Evolutionary conservation across 2,113 vertebrate genomes (phyloP), one percentile per base, ranked within the genome.

Genomic region (Lanius collurio): DNA sequence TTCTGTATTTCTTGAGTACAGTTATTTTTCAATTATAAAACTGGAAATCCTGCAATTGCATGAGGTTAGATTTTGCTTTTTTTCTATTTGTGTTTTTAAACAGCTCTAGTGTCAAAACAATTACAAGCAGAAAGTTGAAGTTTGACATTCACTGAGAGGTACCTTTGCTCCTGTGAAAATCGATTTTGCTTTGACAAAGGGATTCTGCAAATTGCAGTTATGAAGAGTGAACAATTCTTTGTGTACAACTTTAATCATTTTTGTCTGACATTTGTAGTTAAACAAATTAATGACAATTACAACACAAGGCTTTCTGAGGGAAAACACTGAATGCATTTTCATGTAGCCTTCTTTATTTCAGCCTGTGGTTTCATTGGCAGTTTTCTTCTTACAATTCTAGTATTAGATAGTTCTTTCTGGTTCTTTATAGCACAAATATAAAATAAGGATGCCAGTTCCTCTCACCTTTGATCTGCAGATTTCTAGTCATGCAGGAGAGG

Each of bases 251-350:
- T 81, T 14, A 75, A 33, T 42, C 75, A 3, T 39, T 80, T 63
- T 68, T 83, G 5, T 53, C 41, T 59, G 49, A 73, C 21, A 49
- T 65, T 62, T 35, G 3, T 62, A 76, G 26, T 31, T 46, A 65
- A 90, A 74, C 5, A 74, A 74, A 82, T 64, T 63, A 11, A 42
- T 62, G 8, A 35, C 7, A 65, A 53, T 60, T 64, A 65, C 46
- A 30, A 41, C 30, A 73, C 0, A 0, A 15, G 9, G 2, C 10
- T 88, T 76, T 49, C 15, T 52, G 53, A 57, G 18, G 12, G 65
- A 49, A 87, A 85, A 13, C 4, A n/a, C 5, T 30, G 15, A 71
- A 57, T 33, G 2, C 2, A 12, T 59, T 77, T 78, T 67, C 20
- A 30, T 63, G 20, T 15, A 53, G 6, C 8, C 24, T 33, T 60